Percentiles rank a stretch among this genome's conserved stretches.
phyloP scores from a whole-genome alignment of 2,113 vertebrate genomes.

The Rissa tridactyla region DNA sequence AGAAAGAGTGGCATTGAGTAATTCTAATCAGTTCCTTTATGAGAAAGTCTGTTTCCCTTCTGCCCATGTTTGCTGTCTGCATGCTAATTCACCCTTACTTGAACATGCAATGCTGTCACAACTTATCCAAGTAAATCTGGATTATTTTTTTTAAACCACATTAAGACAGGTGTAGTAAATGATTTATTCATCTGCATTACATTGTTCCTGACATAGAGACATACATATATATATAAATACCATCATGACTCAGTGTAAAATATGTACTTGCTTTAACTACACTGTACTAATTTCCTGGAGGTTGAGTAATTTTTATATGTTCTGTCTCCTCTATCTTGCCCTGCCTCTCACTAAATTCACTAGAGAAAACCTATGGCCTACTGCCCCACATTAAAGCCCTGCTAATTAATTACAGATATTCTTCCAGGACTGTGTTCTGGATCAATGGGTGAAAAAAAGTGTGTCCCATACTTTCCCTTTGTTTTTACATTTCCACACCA shows the following conservation, averaged over 20 bases:
- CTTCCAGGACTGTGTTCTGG: conserved; percentile 18
- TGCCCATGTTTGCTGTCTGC: conserved; percentile 47
- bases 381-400: conserved; percentile 24
- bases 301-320: not conserved
- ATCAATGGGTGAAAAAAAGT: not conserved
- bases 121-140: not conserved
- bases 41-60: conserved; percentile 55
- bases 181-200: not conserved
- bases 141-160: not conserved
- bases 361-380: conserved; percentile 15
- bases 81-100: conserved; percentile 53
- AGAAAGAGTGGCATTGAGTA: conserved; percentile 18
- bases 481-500: conserved; percentile 49
- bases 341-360: not conserved
- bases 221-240: not conserved
- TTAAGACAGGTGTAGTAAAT: not conserved
- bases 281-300: not conserved
- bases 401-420: conserved; percentile 56
- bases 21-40: conserved; percentile 50
- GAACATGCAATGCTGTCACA: not conserved
- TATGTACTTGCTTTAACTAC: not conserved
- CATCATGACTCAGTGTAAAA: not conserved
- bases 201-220: not conserved
- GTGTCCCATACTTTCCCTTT: conserved; percentile 17
- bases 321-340: not conserved